Percentiles rank a stretch among this genome's conserved stretches.
These are phyloP conservation scores for Ciconia boyciana DNA, from an alignment of 2,113 vertebrate species.

Conservation along the genomic window DNA sequence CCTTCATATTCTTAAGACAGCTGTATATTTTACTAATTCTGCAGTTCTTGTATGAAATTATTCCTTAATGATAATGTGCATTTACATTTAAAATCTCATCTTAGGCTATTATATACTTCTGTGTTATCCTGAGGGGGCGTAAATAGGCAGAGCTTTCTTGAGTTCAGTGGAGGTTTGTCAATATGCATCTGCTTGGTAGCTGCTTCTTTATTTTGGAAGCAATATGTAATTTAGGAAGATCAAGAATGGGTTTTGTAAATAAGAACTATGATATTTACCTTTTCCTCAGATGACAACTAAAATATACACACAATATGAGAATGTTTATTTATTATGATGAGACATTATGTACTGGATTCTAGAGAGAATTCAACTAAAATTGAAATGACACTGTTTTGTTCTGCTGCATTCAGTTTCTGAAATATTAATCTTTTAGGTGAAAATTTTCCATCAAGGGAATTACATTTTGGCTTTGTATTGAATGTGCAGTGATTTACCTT, in stretches of 20 bases:
- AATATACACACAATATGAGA: neutral
- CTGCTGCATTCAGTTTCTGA: neutral
- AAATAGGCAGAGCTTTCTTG: neutral
- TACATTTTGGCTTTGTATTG: neutral
- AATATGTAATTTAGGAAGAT: conserved; percentile 2
- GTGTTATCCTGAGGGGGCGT: neutral
- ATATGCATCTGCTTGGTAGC: neutral
- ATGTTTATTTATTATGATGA: conserved; percentile 28
- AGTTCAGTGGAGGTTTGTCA: neutral
- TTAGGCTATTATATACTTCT: neutral
- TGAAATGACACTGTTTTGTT: neutral
- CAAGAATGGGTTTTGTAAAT: neutral
- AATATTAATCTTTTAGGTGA: neutral
- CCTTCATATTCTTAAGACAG: conserved; percentile 17
- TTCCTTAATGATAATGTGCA: conserved; percentile 29
- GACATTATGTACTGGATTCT: neutral
- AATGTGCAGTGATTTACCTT: neutral
- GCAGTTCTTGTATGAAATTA: neutral
- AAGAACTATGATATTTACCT: neutral
- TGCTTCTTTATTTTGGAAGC: neutral
- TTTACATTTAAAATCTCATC: conserved; percentile 39
- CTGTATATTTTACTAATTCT: conserved; percentile 24
- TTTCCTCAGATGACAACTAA: conserved; percentile 19
- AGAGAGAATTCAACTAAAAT: conserved; percentile 29
- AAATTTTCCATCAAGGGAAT: neutral